Evolutionary conservation across 2,113 vertebrate species (phyloP).

Genomic region (Pteropus alecto): DNA sequence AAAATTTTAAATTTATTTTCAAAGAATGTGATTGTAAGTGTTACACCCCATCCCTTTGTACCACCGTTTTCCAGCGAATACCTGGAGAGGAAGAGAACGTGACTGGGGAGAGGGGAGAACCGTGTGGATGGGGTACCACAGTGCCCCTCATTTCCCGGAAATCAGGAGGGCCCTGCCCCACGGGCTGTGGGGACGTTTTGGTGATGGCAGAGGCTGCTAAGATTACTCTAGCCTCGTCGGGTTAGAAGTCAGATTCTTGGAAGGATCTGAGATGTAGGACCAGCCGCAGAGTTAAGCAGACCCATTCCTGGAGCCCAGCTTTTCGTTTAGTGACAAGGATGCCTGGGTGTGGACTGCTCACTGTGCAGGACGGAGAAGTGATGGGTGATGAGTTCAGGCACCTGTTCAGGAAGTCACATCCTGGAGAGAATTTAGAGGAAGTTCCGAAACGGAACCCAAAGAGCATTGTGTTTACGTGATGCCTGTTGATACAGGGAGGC

Average conservation of each 20-base stretch:
- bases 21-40: neutral
- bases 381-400: rapidly evolving
- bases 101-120: neutral
- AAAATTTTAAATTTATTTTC: neutral
- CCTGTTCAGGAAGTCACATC: neutral
- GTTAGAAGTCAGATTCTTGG: rapidly evolving
- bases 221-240: rapidly evolving
- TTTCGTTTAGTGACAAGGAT: neutral
- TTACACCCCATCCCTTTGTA: rapidly evolving
- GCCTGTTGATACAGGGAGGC: neutral
- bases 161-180: rapidly evolving
- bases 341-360: neutral
- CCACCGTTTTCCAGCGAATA: rapidly evolving
- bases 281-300: neutral
- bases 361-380: rapidly evolving
- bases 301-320: rapidly evolving
- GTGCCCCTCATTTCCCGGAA: neutral
- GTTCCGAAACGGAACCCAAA: neutral
- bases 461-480: rapidly evolving
- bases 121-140: rapidly evolving
- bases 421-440: neutral
- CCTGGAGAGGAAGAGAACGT: neutral
- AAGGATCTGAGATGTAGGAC: rapidly evolving
- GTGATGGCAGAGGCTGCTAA: neutral
- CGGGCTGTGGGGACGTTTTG: rapidly evolving